A percentile compares a stretch with the other conserved stretches of the same genome.
phyloP scores from a whole-genome alignment of 2,888 invertebrate species.

The Eupsilia transversa region DNA sequence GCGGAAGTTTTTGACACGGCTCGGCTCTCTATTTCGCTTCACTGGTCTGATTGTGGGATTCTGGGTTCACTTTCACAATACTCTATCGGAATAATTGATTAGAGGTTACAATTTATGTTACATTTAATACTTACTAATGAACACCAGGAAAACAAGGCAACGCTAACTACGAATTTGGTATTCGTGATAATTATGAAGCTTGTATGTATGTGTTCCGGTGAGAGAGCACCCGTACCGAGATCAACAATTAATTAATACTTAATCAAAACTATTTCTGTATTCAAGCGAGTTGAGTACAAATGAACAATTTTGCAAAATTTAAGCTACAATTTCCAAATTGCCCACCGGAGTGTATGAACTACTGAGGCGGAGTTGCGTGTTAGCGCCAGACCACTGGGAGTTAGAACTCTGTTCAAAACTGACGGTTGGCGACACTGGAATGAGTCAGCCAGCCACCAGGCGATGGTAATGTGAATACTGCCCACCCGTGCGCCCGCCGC shows the following conservation, averaged over 20 bases:
- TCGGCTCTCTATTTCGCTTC: conserved; percentile 41
- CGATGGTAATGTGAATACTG: conserved; percentile 79
- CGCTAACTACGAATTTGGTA: neutral
- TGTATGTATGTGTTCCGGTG: neutral
- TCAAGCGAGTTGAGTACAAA: conserved; percentile 63
- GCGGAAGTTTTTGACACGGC: conserved; percentile 58
- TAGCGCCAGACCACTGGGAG: conserved; percentile 82
- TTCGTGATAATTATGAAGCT: conserved; percentile 24
- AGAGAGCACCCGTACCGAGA: conserved; percentile 7
- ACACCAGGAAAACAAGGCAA: conserved; percentile 5
- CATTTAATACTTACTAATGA: conserved; percentile 12
- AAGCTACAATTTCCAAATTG: conserved; percentile 81
- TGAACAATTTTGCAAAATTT: conserved; percentile 73
- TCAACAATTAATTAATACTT: conserved; percentile 47
- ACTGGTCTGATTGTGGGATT: conserved; percentile 38
- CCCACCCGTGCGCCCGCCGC: conserved; percentile 73
- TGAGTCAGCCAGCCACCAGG: conserved; percentile 81
- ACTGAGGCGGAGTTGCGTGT: conserved; percentile 86
- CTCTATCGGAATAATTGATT: neutral
- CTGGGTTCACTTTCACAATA: conserved; percentile 15
- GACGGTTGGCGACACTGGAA: conserved; percentile 76
- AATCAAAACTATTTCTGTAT: conserved; percentile 56
- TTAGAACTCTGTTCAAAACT: conserved; percentile 79
- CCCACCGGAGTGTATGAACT: conserved; percentile 82
- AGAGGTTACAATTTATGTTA: neutral